Conservation (phyloP, 2,888 invertebrate species). For the Oscheius sp. region DNA sequence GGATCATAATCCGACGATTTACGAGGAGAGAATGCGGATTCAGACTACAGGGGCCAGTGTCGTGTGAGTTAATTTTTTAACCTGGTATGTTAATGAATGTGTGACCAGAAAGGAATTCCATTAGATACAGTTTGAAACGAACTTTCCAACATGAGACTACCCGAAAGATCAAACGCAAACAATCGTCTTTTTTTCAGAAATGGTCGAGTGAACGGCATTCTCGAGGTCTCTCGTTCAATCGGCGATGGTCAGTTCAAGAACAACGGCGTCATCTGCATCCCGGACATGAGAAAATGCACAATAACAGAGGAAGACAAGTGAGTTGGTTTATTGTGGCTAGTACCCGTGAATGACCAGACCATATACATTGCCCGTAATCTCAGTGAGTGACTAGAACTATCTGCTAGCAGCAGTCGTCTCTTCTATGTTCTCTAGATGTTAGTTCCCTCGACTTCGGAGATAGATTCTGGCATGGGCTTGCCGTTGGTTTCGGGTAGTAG, state of each 20-base stretch:
- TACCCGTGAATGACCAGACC: background rate
- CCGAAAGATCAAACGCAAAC: too few species aligned
- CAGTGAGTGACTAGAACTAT: background rate
- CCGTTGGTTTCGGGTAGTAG: constrained; percentile 72
- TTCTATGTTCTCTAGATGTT: constrained; percentile 38
- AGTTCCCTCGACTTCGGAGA: constrained; percentile 62
- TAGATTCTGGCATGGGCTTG: constrained; percentile 65
- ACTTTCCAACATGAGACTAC: too few species aligned
- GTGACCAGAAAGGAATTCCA: constrained; percentile 68
- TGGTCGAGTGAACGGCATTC: constrained; percentile 74
- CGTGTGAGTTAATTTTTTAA: constrained; percentile 70
- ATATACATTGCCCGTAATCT: background rate
- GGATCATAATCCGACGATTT: constrained; percentile 76
- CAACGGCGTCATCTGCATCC: constrained; percentile 76
- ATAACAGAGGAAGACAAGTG: constrained; percentile 76
- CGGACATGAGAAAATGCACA: constrained; percentile 76
- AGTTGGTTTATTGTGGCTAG: background rate
- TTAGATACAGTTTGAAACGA: too few species aligned
- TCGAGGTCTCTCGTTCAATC: constrained; percentile 77
- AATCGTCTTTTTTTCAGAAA: constrained; percentile 64
- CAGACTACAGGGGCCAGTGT: constrained; percentile 77
- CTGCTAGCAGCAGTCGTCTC: background rate
- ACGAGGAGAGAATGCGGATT: constrained; percentile 77
- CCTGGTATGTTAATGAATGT: constrained; percentile 73
- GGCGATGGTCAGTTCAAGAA: constrained; percentile 77